Percentiles rank a stretch among this genome's conserved stretches.
phyloP scores from a whole-genome alignment of 2,797 vertebrate genomes.

The Tapirus indicus region DNA sequence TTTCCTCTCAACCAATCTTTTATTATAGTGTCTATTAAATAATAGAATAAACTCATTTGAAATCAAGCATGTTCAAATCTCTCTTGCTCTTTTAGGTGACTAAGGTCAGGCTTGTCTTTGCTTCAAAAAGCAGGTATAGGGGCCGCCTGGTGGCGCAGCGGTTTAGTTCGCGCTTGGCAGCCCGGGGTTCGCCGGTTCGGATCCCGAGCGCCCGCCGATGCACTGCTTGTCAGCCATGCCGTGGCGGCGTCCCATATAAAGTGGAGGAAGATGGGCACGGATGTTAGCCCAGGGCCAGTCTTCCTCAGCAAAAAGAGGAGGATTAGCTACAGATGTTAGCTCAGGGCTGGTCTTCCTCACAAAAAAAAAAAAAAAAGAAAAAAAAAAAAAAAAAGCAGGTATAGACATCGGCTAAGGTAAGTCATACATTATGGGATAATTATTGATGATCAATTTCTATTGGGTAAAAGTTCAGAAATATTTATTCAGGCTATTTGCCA shows the following conservation, averaged over 20 bases:
- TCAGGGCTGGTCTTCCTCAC: no score
- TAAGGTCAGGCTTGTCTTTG: neutral
- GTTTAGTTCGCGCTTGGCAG: no score
- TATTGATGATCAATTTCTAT: neutral
- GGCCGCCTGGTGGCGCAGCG: no score
- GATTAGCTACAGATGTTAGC: no score
- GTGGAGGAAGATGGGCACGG: no score
- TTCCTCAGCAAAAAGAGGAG: no score
- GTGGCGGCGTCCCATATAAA: no score
- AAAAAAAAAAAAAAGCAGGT: neutral
- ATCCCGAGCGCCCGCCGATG: no score
- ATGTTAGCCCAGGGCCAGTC: no score
- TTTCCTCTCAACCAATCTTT: neutral
- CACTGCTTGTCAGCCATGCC: no score
- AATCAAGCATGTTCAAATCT: neutral
- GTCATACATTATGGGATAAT: neutral
- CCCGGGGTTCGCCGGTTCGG: no score
- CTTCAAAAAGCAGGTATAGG: neutral
- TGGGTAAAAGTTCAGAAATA: neutral
- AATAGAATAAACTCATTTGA: slow-evolving; percentile 15
- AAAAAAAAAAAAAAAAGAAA: no score
- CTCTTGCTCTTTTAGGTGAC: neutral
- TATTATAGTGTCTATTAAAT: neutral
- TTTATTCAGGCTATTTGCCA: neutral
- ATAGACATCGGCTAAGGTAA: neutral